Percentiles rank a stretch among this genome's conserved stretches.
These are phyloP conservation scores for Capitulum mitella DNA, from an alignment of 2,888 invertebrate genomes.

Conservation along the genomic window DNA sequence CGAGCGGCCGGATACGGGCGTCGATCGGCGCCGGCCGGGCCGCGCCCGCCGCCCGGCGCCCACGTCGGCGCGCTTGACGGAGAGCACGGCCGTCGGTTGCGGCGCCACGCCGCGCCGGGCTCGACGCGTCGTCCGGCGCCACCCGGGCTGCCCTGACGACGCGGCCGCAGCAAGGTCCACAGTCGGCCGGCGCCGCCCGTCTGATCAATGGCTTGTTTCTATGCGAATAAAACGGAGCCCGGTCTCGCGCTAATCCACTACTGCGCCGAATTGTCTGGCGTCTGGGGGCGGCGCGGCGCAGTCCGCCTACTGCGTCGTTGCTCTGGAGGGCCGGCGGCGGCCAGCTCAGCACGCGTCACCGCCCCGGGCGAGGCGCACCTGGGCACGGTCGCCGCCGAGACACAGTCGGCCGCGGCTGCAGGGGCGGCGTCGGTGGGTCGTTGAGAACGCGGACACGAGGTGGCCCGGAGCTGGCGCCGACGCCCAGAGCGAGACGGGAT, in stretches of 20 bases:
- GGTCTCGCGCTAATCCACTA: neutral
- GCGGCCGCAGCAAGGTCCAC: neutral
- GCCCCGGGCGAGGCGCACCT: neutral
- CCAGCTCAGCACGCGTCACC: neutral
- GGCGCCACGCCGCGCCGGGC: neutral
- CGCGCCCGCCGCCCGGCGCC: neutral
- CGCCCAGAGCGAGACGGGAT: no score
- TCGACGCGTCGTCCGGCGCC: neutral
- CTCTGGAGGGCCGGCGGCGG: no score
- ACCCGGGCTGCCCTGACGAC: neutral
- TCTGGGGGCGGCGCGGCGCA: neutral
- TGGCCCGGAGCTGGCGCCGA: no score
- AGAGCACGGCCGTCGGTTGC: neutral
- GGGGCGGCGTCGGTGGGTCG: no score
- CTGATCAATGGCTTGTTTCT: conserved; percentile 13
- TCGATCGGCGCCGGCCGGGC: neutral
- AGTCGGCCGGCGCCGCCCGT: neutral
- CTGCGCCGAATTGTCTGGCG: neutral
- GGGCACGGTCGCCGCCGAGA: neutral
- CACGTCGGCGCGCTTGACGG: neutral
- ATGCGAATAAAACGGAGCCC: neutral
- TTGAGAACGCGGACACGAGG: no score
- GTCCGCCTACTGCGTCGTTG: neutral
- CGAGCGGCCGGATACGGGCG: neutral
- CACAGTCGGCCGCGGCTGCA: neutral